Evolutionary conservation across 2,797 vertebrate genomes (phyloP), one percentile per base, ranked within the genome.

Genomic region (Anguilla marmorata): DNA sequence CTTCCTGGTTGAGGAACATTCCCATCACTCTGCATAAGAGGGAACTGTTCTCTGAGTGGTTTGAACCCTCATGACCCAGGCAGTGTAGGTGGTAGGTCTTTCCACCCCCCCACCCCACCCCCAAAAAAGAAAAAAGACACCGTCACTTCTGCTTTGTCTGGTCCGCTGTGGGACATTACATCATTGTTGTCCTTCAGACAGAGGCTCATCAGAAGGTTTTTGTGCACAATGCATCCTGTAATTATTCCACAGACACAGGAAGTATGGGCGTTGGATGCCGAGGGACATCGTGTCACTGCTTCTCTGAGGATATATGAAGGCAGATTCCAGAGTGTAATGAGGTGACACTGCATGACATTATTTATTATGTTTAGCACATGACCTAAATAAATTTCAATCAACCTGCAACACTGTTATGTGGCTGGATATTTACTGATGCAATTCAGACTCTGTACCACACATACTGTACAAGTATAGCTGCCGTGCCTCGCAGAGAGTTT

Each of bases 211-310:
- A 56, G 69, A 30, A 56, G 27, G 41, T n/a, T 82, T 45, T 50
- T 2, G 7, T 2, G 79, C 79, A n/a, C 21, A 21, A 24, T 48
- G 79, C 79, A 82, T 37, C 86, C 86, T 86, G 50, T 79, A 86
- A 86, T 86, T 79, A 86, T 27, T 56, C 86, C 72, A 21, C 50
- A 76, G 84, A 85, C 84, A 60, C 84, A 60, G 84, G 56, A 85
- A 85, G 52, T 85, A 56, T 85, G 52, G 72, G 72, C 72, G 50
- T n/a, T 76, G 69, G 52, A 6, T n/a, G 16, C 66, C 21, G 16
- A 76, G 50, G 79, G 45, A n/a, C 41, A 82, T 24, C 19, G 79
- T 82, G 79, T 82, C 79, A 82, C 45, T 6, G 45, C 50, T 50
- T 82, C 79, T n/a, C 41, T 16, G 1, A 5, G 41, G 76, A 80